Evolutionary conservation across 2,888 invertebrate genomes (phyloP).

Genomic region (Pseudolycoriella hygida): DNA sequence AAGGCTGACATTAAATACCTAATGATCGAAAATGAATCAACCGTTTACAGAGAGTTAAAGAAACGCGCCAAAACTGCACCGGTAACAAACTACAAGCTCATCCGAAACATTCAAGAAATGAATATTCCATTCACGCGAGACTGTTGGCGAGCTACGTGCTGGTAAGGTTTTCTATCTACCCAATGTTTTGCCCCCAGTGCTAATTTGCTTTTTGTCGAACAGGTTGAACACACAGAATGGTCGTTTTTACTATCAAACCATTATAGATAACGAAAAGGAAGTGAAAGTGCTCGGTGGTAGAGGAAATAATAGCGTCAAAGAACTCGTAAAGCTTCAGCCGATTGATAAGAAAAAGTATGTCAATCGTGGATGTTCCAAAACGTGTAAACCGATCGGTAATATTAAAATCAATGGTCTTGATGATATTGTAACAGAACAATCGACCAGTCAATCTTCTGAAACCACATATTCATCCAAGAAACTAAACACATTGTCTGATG

Average conservation of each 20-base stretch:
- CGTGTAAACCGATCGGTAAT: not conserved
- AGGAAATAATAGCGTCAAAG: slow-evolving; percentile 21
- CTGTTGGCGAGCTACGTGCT: slow-evolving; percentile 25
- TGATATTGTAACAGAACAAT: not conserved
- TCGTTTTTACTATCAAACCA: slow-evolving; percentile 24
- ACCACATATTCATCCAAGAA: not conserved
- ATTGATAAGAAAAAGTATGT: not conserved
- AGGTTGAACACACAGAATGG: slow-evolving; percentile 20
- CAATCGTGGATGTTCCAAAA: not conserved
- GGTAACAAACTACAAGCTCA: slow-evolving; percentile 17
- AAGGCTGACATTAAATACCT: slow-evolving; percentile 22
- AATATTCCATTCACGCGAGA: slow-evolving; percentile 24
- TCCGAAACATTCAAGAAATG: slow-evolving; percentile 18
- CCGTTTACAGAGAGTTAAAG: slow-evolving; percentile 23
- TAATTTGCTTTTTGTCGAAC: too few species aligned
- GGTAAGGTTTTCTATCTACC: slow-evolving; percentile 11
- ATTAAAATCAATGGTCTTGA: slow-evolving; percentile 6
- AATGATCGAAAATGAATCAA: slow-evolving; percentile 28
- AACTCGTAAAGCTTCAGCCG: slow-evolving; percentile 10
- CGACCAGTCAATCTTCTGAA: not conserved
- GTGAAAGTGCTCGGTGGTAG: slow-evolving; percentile 20
- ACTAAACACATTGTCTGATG: not conserved
- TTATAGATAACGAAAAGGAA: slow-evolving; percentile 18
- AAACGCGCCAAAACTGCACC: slow-evolving; percentile 20
- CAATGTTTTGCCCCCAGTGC: too few species aligned